Evolutionary conservation across 2,888 invertebrate species (phyloP).

Genomic region (Periphyllus acericola): DNA sequence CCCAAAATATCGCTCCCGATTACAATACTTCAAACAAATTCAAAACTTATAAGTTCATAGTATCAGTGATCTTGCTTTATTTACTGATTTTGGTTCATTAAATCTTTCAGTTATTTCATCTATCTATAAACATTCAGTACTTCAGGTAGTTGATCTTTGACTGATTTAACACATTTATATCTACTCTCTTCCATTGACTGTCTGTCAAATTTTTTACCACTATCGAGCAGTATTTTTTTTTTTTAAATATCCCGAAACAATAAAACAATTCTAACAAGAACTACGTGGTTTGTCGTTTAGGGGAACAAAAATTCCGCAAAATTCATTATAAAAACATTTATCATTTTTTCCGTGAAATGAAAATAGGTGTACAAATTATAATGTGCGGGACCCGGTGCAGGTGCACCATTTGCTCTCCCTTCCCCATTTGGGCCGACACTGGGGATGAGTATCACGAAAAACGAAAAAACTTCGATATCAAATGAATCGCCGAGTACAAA

Average conservation of each 20-base stretch:
- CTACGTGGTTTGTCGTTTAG: too few relatives aligned
- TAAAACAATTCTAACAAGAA: too few relatives aligned
- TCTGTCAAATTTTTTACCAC: not conserved
- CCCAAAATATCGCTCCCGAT: slow-evolving; percentile 5
- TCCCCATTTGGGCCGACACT: too few relatives aligned
- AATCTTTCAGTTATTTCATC: not conserved
- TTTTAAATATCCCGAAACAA: not conserved
- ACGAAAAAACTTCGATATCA: too few relatives aligned
- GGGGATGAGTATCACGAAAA: too few relatives aligned
- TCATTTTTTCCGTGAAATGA: too few relatives aligned
- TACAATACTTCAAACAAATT: slow-evolving; percentile 6
- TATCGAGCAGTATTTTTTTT: not conserved
- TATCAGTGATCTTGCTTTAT: slow-evolving; percentile 2
- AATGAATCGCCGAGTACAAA: too few relatives aligned
- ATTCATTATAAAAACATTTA: too few relatives aligned
- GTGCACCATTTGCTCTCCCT: too few relatives aligned
- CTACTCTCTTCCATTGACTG: not conserved
- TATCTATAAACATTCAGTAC: not conserved
- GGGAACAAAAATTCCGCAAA: too few relatives aligned
- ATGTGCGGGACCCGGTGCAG: too few relatives aligned
- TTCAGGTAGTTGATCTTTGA: not conserved
- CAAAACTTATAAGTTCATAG: slow-evolving; percentile 10
- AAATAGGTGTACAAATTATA: too few relatives aligned
- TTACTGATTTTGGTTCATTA: slow-evolving; percentile 7
- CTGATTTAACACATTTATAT: not conserved